Evolutionary conservation across 2,113 vertebrate species (phyloP).

Genomic region (Vimba vimba): DNA sequence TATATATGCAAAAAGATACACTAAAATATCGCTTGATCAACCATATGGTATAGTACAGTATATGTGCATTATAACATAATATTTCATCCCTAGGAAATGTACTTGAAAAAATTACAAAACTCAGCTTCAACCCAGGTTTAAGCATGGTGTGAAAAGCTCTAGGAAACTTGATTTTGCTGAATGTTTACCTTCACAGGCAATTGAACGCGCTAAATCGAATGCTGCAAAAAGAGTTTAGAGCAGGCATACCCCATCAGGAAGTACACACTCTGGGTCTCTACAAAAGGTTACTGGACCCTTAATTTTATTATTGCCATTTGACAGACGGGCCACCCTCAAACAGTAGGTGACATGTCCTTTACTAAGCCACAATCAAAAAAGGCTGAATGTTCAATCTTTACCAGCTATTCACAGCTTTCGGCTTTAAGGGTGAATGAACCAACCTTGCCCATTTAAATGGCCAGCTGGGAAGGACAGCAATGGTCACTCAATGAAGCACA

Average conservation of each 20-base stretch:
- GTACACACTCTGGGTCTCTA: neutral
- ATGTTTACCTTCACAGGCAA: neutral
- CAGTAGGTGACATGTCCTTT: slow-evolving; percentile 35
- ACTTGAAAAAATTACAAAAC: too few relatives aligned
- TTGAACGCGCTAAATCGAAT: neutral
- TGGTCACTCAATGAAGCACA: slow-evolving; percentile 59
- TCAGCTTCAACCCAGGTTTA: too few relatives aligned
- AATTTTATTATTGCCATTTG: neutral
- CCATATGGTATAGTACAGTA: too few relatives aligned
- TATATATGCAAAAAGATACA: neutral
- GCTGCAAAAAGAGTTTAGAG: neutral
- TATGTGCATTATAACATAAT: too few relatives aligned
- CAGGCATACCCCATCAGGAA: neutral
- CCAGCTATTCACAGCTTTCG: slow-evolving; percentile 44
- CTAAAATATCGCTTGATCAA: too few relatives aligned
- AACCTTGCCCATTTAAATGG: slow-evolving; percentile 45
- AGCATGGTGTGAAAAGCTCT: too few relatives aligned
- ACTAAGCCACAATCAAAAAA: slow-evolving; percentile 55
- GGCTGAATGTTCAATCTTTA: slow-evolving; percentile 46
- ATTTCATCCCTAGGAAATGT: neutral
- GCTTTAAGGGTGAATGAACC: slow-evolving; percentile 45
- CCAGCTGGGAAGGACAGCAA: slow-evolving; percentile 47
- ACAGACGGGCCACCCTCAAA: slow-evolving; percentile 33
- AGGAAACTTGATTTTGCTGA: neutral
- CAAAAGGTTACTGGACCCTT: slow-evolving; percentile 12